These are phyloP conservation scores for Musca vetustissima DNA, from an alignment of 1,140 invertebrate species.

Conservation along the genomic window DNA sequence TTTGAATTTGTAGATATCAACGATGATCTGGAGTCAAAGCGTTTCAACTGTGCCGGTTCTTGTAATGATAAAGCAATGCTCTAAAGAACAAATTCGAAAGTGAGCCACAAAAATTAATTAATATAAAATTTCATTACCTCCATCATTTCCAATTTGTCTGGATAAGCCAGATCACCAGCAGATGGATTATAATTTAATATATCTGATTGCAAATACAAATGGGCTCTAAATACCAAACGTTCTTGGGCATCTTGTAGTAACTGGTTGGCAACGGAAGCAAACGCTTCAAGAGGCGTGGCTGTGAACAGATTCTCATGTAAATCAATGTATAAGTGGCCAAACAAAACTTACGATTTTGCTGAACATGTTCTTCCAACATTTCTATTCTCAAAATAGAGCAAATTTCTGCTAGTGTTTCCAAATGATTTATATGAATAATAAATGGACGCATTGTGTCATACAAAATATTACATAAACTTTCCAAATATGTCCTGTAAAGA, in stretches of 20 bases:
- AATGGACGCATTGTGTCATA: slow-evolving; percentile 94
- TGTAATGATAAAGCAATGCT: slow-evolving; percentile 73
- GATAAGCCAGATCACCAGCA: slow-evolving; percentile 94
- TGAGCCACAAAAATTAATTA: not conserved
- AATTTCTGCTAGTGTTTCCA: slow-evolving; percentile 96
- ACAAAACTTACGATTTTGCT: slow-evolving; percentile 72
- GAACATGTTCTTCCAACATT: slow-evolving; percentile 92
- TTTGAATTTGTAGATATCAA: slow-evolving; percentile 66
- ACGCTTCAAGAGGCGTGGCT: slow-evolving; percentile 72
- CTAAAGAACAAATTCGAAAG: slow-evolving; percentile 47
- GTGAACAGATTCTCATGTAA: not conserved
- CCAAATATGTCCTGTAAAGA: slow-evolving; percentile 69
- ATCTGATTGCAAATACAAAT: slow-evolving; percentile 91
- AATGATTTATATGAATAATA: slow-evolving; percentile 95
- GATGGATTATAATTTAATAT: slow-evolving; percentile 88
- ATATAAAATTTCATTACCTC: slow-evolving; percentile 60
- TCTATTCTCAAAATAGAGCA: slow-evolving; percentile 92
- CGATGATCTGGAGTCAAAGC: slow-evolving; percentile 69
- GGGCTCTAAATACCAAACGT: slow-evolving; percentile 91
- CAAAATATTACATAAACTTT: slow-evolving; percentile 82
- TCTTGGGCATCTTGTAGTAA: slow-evolving; percentile 96
- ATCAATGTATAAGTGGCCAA: not conserved
- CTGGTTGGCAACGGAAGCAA: slow-evolving; percentile 82
- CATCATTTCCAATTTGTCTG: slow-evolving; percentile 97
- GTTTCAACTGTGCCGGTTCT: slow-evolving; percentile 62